Conservation (phyloP, 2,113 vertebrate genomes). For the Neopipo cinnamomea region DNA sequence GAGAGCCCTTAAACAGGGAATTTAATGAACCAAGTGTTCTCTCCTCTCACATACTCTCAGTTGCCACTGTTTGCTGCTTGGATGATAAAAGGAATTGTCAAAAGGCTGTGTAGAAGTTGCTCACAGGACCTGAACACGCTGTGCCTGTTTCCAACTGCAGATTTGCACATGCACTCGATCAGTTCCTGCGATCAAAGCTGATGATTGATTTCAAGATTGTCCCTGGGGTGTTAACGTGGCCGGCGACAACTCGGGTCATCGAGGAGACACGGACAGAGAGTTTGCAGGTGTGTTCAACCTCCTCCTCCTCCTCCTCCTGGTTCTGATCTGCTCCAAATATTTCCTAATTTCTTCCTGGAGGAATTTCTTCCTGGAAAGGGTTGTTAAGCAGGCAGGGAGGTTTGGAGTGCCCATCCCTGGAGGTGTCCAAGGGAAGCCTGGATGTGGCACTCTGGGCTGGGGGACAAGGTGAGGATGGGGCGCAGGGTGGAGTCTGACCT, state of each 20-base stretch:
- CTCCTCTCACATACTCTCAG: too few relatives aligned
- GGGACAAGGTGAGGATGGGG: neutral
- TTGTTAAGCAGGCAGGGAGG: neutral
- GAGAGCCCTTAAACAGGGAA: neutral
- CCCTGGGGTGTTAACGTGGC: conserved; percentile 90
- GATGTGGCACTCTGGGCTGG: neutral
- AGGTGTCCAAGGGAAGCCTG: neutral
- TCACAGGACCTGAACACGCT: neutral
- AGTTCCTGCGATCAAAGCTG: conserved; percentile 81
- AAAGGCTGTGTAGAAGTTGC: neutral
- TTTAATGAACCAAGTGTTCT: too few relatives aligned
- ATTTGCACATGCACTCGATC: conserved; percentile 80
- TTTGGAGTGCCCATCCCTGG: neutral
- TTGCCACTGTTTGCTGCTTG: accelerated
- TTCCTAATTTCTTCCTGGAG: neutral
- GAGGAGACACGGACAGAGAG: conserved; percentile 82
- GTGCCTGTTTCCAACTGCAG: conserved; percentile 55
- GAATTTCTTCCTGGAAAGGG: neutral
- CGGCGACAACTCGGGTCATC: conserved; percentile 82
- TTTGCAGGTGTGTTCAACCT: conserved; percentile 77
- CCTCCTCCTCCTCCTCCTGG: neutral
- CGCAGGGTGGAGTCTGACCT: neutral
- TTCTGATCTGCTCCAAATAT: neutral
- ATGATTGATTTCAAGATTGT: conserved; percentile 82
- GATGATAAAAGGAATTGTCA: accelerated